These are phyloP conservation scores for Coluber constrictor DNA, from an alignment of 2,797 vertebrate genomes.

Conservation along the genomic window DNA sequence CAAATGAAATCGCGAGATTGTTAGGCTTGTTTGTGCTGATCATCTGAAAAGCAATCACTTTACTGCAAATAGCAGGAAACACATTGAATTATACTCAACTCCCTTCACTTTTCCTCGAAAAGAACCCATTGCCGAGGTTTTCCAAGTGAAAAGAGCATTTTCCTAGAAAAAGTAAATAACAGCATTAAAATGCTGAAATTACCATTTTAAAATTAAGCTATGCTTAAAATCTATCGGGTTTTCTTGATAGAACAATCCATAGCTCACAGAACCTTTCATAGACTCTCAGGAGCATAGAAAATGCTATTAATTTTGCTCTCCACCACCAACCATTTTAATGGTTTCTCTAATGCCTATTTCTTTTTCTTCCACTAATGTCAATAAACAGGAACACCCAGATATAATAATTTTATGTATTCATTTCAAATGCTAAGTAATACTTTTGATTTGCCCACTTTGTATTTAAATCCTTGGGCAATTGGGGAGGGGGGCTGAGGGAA, in stretches of 20 bases:
- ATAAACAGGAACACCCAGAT: neutral
- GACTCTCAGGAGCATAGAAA: neutral
- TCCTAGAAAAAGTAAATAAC: neutral
- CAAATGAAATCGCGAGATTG: neutral
- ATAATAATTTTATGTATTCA: neutral
- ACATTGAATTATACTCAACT: too few species aligned
- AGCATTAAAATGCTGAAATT: neutral
- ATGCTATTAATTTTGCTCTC: neutral
- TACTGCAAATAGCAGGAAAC: neutral
- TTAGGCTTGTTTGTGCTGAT: neutral
- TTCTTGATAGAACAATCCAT: constrained; percentile 34
- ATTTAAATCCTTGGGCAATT: neutral
- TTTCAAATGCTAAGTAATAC: neutral
- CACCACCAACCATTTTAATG: neutral
- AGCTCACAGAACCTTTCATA: constrained; percentile 26
- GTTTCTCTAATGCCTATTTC: neutral
- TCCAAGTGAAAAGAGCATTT: neutral
- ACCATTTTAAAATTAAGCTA: constrained; percentile 16
- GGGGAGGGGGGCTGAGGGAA: too few species aligned
- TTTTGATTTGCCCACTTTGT: neutral
- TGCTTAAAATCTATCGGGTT: neutral
- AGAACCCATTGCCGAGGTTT: neutral
- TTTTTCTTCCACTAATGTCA: neutral
- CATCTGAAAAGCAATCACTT: neutral
- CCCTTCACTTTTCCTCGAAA: neutral